Conservation (phyloP, 2,888 invertebrate species). For the Eristalinus aeneus region DNA sequence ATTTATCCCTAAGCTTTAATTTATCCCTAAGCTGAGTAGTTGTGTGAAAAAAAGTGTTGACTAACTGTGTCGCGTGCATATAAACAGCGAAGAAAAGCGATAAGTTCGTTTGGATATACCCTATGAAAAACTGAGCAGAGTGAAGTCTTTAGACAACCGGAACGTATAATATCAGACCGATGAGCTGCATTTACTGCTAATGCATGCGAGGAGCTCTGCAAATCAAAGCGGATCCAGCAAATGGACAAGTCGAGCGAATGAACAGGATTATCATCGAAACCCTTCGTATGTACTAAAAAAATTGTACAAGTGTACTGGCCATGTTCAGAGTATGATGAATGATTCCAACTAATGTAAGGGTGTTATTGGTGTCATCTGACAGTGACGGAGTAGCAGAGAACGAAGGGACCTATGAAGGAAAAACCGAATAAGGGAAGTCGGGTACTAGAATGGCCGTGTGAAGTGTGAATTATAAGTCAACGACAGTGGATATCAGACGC, state of each 20-base stretch:
- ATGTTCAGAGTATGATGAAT: slow-evolving; percentile 29
- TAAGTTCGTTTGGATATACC: background rate
- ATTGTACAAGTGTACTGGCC: slow-evolving; percentile 1
- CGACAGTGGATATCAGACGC: no score
- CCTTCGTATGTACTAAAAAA: background rate
- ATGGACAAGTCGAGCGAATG: slow-evolving; percentile 26
- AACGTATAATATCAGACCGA: no score
- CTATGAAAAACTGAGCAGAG: background rate
- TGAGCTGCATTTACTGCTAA: background rate
- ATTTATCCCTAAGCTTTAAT: no score
- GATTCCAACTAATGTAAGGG: slow-evolving; percentile 17
- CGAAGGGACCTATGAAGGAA: no score
- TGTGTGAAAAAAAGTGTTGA: background rate
- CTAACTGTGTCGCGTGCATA: slow-evolving; percentile 23
- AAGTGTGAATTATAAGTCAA: background rate
- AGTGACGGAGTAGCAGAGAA: no score
- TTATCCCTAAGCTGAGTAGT: background rate
- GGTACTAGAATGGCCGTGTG: slow-evolving; percentile 24
- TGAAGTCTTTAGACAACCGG: background rate
- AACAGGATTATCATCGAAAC: background rate
- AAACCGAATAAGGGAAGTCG: slow-evolving; percentile 10
- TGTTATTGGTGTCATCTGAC: background rate
- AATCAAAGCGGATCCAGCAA: slow-evolving; percentile 34
- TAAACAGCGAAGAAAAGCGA: slow-evolving; percentile 18
- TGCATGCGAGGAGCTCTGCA: no score